Percentiles rank a stretch among this genome's conserved stretches.
Evolutionary conservation across 2,113 vertebrate species (phyloP).

Genomic region (Cephalopholis sonnerati): DNA sequence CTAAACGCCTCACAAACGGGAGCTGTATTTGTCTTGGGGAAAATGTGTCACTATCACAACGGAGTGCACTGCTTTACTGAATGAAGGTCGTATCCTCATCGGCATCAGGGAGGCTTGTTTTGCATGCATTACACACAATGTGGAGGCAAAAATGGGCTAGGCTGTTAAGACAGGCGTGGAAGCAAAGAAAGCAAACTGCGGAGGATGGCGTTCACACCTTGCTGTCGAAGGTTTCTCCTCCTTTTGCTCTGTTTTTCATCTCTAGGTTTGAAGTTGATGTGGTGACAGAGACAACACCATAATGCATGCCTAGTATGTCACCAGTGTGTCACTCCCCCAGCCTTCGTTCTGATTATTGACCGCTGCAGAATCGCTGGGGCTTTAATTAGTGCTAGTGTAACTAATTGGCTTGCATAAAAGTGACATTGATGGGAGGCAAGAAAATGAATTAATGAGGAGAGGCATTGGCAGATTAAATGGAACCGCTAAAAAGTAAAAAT

Average conservation of each 20-base stretch:
- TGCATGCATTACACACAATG: slow-evolving; percentile 15
- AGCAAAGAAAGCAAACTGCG: slow-evolving; percentile 19
- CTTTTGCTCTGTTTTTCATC: not conserved
- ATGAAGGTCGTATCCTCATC: slow-evolving; percentile 37
- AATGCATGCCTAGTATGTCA: slow-evolving; percentile 52
- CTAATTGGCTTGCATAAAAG: slow-evolving; percentile 75
- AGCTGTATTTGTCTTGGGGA: slow-evolving; percentile 41
- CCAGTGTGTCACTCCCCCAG: slow-evolving; percentile 43
- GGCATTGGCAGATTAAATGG: slow-evolving; percentile 55
- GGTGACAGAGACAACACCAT: slow-evolving; percentile 19
- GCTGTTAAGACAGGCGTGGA: slow-evolving; percentile 1
- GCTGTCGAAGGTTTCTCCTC: not conserved
- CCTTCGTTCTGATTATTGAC: slow-evolving; percentile 76
- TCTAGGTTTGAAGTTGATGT: slow-evolving; percentile 1
- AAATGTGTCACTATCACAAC: slow-evolving; percentile 52
- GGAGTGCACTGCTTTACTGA: slow-evolving; percentile 20
- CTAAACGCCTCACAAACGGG: slow-evolving; percentile 37
- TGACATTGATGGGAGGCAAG: slow-evolving; percentile 75
- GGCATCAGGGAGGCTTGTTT: slow-evolving; percentile 14
- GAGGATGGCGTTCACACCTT: not conserved
- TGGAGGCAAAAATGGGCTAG: slow-evolving; percentile 8
- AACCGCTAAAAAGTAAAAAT: slow-evolving; percentile 55
- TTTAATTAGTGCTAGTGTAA: slow-evolving; percentile 79
- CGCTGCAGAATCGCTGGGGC: slow-evolving; percentile 70
- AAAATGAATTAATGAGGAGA: slow-evolving; percentile 72